phyloP scores from a whole-genome alignment of 2,888 invertebrate genomes.

The Petrolisthes cinctipes region DNA sequence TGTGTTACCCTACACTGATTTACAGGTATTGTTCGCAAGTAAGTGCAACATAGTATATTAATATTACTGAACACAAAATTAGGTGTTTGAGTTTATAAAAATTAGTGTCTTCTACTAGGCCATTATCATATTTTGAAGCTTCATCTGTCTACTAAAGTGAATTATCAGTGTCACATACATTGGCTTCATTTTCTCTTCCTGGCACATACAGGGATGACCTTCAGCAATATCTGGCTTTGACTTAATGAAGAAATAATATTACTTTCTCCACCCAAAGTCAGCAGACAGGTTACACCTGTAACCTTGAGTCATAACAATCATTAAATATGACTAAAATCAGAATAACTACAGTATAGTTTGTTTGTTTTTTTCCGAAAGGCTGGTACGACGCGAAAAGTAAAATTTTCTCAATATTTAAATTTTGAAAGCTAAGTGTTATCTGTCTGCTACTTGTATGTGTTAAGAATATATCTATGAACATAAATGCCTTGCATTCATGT shows the following conservation, averaged over 20 bases:
- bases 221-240: background rate
- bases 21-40: background rate
- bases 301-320: background rate
- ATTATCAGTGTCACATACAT: too few species aligned
- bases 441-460: conserved; percentile 43
- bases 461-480: conserved; percentile 9
- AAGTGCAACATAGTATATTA: conserved; percentile 8
- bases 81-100: background rate
- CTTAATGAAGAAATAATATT: background rate
- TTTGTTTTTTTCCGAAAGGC: conserved; percentile 27
- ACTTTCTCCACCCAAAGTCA: conserved; percentile 21
- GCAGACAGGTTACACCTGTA: conserved; percentile 48
- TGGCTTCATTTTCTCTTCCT: too few species aligned
- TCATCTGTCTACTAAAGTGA: too few species aligned
- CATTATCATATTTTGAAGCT: background rate
- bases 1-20: background rate
- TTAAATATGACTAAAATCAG: background rate
- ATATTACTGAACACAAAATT: conserved; percentile 1
- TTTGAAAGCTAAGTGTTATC: conserved; percentile 36
- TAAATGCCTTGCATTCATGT: background rate
- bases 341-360: background rate
- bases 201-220: background rate
- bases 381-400: conserved; percentile 39
- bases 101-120: background rate
- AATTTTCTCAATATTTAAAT: conserved; percentile 29